These are phyloP conservation scores for Coptodon bakossiorum DNA, from an alignment of 2,113 vertebrate genomes.

Conservation along the genomic window DNA sequence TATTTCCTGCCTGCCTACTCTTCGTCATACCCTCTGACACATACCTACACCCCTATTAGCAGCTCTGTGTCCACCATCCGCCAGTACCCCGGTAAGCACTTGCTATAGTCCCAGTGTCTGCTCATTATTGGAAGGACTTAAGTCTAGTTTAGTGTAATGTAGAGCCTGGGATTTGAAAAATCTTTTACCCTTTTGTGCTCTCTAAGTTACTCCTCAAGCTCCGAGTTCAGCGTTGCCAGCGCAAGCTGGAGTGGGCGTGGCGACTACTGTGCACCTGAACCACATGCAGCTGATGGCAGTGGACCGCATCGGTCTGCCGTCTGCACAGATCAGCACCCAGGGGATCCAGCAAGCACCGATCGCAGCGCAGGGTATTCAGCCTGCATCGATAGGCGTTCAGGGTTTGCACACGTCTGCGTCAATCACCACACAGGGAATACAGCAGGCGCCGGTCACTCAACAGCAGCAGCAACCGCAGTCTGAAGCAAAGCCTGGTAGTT, in stretches of 20 bases:
- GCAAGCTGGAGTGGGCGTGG: slow-evolving; percentile 88
- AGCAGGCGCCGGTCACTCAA: slow-evolving; percentile 76
- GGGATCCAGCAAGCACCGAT: slow-evolving; percentile 88
- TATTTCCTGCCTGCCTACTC: slow-evolving; percentile 92
- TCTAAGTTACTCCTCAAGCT: slow-evolving; percentile 88
- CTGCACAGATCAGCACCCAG: slow-evolving; percentile 86
- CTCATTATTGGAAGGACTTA: not conserved
- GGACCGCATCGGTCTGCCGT: slow-evolving; percentile 90
- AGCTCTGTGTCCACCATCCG: slow-evolving; percentile 94
- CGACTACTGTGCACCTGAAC: slow-evolving; percentile 93
- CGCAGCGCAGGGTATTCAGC: slow-evolving; percentile 86
- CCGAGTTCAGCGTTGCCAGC: slow-evolving; percentile 87
- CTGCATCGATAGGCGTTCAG: slow-evolving; percentile 83
- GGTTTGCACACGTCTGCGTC: slow-evolving; percentile 83
- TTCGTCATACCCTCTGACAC: slow-evolving; percentile 86
- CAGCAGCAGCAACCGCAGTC: slow-evolving; percentile 76
- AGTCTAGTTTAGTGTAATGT: not conserved
- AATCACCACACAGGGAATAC: slow-evolving; percentile 83
- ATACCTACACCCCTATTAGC: slow-evolving; percentile 95
- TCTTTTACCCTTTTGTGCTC: not conserved
- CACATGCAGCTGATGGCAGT: slow-evolving; percentile 98
- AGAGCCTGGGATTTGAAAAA: not conserved
- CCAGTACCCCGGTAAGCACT: slow-evolving; percentile 86
- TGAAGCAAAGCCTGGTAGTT: slow-evolving; percentile 86
- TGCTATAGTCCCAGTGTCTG: not conserved